These are phyloP conservation scores for Frankliniella intonsa DNA, from an alignment of 2,888 invertebrate genomes.

Conservation along the genomic window DNA sequence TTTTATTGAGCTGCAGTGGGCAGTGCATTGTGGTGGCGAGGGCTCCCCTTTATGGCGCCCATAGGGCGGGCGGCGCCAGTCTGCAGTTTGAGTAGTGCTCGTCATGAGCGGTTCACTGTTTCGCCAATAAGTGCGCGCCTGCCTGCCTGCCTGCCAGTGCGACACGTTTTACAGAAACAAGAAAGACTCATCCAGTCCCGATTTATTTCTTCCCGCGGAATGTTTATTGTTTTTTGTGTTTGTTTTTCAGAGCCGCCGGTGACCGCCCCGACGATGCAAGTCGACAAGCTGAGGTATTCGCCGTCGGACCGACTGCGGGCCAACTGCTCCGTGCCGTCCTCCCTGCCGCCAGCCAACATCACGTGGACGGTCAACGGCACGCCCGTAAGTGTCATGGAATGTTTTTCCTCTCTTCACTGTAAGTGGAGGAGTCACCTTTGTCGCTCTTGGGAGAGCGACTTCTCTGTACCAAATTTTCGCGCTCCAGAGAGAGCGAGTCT, in stretches of 20 bases:
- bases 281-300: constrained; percentile 37
- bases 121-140: no score
- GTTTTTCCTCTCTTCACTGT: no score
- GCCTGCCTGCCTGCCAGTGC: background rate
- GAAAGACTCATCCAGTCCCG: background rate
- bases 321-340: constrained; percentile 37
- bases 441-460: no score
- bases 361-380: constrained; percentile 37
- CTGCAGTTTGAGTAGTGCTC: no score
- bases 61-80: no score
- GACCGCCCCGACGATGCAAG: background rate
- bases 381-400: constrained; percentile 32
- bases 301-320: constrained; percentile 38
- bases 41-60: no score
- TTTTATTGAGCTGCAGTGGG: no score
- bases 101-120: no score
- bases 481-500: no score
- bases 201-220: background rate
- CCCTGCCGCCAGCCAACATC: constrained; percentile 37
- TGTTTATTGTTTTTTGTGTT: background rate
- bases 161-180: background rate
- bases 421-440: no score
- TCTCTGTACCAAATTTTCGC: no score
- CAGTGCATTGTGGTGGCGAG: no score
- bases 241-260: background rate